Conservation (phyloP, 2,113 vertebrate species). For the Lepus europaeus region DNA sequence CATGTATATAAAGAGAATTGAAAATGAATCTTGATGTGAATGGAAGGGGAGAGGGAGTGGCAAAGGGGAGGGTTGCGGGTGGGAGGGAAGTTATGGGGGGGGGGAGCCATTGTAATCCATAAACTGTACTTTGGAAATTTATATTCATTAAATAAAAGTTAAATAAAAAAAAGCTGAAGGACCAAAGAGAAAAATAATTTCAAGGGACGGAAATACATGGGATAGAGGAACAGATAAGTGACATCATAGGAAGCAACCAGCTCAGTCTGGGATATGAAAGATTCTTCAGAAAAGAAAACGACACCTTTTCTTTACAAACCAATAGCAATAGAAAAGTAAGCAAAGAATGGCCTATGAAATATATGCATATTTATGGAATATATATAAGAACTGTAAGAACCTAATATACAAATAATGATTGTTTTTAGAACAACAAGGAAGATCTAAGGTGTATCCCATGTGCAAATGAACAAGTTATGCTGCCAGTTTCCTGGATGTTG, state of each 20-base stretch:
- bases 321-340: not conserved
- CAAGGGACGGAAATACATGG: not conserved
- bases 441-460: not conserved
- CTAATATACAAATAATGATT: not conserved
- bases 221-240: not conserved
- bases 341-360: too few species aligned
- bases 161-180: not conserved
- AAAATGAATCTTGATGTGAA: too few species aligned
- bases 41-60: too few species aligned
- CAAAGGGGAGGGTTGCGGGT: too few species aligned
- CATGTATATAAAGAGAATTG: too few species aligned
- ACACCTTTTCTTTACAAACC: not conserved
- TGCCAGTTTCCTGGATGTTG: not conserved
- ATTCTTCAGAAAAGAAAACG: not conserved
- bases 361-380: not conserved
- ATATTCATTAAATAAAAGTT: too few species aligned
- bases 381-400: not conserved
- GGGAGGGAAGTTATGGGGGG: too few species aligned
- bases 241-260: not conserved
- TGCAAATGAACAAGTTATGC: not conserved
- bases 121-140: too few species aligned
- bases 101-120: too few species aligned
- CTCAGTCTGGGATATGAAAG: not conserved
- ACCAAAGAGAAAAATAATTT: slow-evolving; percentile 2
- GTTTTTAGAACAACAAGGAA: not conserved